Base-by-base conservation (phyloP, 2,797 vertebrate genomes). In the Telmatherina bonti region DNA sequence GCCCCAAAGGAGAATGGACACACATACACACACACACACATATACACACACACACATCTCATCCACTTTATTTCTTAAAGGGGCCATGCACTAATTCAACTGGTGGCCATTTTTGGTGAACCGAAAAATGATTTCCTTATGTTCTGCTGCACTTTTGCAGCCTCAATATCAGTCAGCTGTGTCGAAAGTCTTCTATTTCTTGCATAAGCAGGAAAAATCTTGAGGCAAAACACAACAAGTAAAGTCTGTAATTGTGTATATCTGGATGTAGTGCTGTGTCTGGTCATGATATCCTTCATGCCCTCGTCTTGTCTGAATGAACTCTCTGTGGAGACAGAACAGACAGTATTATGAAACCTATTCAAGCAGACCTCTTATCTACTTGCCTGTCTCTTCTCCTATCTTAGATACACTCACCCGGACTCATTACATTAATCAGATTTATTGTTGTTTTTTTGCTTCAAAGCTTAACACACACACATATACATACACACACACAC, bases 51-150 rank as follows among this genome's bases (percentile, higher is more conserved):
- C n/a, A n/a, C n/a, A n/a, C n/a, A n/a, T n/a, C 82, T 87, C 82
- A 90, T 85, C 85, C 78, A 85, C 85, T 84, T 61, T 1, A 22
- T 56, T 81, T 55, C 86, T 93, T 94, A 94, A 93, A 93, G 91
- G 89, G 82, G 58, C 87, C 74, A 61, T 26, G 6, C 79, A 74
- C 65, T 26, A 57, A 47, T 70, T 82, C 33, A 77, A 70, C 72
- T n/a, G 2, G 64, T 69, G 61, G 56, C 62, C 67, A 61, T 49
- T 72, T 58, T 33, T 49, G 36, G 18, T 29, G 0, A 0, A 2
- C 29, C 29, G 12, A 22, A 51, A 26, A 22, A 51, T 47, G 10
- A 29, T 55, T 71, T 15, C 49, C 41, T 62, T 67, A 10, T 22
- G 0, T 2, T 8, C 64, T 31, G 12, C 18, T 20, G 22, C 33